Evolutionary conservation across 1,140 invertebrate species (phyloP), one percentile per base, ranked within the genome.

Genomic region (Ceratina australensis): DNA sequence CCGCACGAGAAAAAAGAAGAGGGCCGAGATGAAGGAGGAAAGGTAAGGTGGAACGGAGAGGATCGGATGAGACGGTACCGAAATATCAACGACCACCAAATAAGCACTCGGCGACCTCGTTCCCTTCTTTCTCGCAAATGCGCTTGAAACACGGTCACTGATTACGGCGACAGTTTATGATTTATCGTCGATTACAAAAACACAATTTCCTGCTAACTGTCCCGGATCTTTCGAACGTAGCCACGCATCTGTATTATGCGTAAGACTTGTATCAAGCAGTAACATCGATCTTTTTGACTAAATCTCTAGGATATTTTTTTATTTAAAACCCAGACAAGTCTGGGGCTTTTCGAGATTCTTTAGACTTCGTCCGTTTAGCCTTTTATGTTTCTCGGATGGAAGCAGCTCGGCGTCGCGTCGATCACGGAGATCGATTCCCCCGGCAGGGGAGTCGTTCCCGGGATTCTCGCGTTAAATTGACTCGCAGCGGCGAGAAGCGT

Each of bases 11-110:
- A 20, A 22, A 26, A 54, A 28, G 12, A 13, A 72, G 49, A 68
- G 28, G 20, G 26, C 47, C 24, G 24, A 50, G 28, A n/a, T 67
- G 63, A 72, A 72, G 28, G 75, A 54, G n/a, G 15, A 47, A 49
- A 50, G 74, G 47, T 52, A 16, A 49, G 47, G 47, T 49, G 66
- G 26, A 54, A 18, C 69, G 63, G 8, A 28, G 24, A 52, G 3
- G 52, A 63, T 20, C 52, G 64, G 33, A 69, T 69, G 59, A 73
- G 80, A 78, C 75, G 22, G 75, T 82, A 82, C 80, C 82, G 75
- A 86, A 86, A 86, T 85, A 87, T 72, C 85, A 87, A 87, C 79
- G 85, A 86, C 80, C 86, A 79, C 83, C 78, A 87, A 87, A 86
- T 77, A 80, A 86, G 60, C 79, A 79, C 83, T 73, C 56, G 86